A percentile compares a stretch with the other conserved stretches of the same genome.
Evolutionary conservation across 2,113 vertebrate species (phyloP).

Genomic region (Sinocyclocheilus rhinocerous): DNA sequence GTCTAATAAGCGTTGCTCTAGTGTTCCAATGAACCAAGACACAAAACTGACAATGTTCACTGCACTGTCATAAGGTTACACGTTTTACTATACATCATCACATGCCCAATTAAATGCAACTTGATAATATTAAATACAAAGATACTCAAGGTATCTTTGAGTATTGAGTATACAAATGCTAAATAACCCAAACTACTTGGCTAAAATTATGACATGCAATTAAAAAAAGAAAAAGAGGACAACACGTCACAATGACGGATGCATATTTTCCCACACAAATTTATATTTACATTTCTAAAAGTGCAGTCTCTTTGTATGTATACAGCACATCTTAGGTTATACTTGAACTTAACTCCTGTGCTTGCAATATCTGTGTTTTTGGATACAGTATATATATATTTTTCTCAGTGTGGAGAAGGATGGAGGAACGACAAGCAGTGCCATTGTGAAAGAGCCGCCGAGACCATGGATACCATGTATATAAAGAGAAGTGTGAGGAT

Average conservation of each 20-base stretch:
- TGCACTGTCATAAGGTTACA: not conserved
- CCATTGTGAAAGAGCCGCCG: conserved; percentile 61
- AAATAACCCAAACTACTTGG: conserved; percentile 31
- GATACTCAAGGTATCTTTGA: conserved; percentile 38
- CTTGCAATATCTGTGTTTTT: conserved; percentile 7
- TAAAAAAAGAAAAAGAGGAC: not conserved
- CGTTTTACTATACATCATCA: not conserved
- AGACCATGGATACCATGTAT: conserved; percentile 89
- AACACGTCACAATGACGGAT: not conserved
- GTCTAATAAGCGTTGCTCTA: not conserved
- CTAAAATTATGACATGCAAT: conserved; percentile 12
- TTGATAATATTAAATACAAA: conserved; percentile 65
- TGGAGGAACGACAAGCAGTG: not conserved
- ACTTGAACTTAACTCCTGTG: not conserved
- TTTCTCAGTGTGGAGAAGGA: not conserved
- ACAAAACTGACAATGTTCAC: not conserved
- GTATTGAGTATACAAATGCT: not conserved
- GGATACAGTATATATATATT: conserved; percentile 3
- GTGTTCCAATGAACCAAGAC: not conserved
- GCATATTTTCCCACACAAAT: not conserved
- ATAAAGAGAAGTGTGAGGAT: conserved; percentile 43
- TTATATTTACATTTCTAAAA: conserved; percentile 28
- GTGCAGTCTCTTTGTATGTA: conserved; percentile 1
- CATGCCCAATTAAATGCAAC: conserved; percentile 62
- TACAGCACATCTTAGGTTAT: conserved; percentile 2